phyloP scores from a whole-genome alignment of 2,888 invertebrate genomes.

The Meliscaeva auricollis region DNA sequence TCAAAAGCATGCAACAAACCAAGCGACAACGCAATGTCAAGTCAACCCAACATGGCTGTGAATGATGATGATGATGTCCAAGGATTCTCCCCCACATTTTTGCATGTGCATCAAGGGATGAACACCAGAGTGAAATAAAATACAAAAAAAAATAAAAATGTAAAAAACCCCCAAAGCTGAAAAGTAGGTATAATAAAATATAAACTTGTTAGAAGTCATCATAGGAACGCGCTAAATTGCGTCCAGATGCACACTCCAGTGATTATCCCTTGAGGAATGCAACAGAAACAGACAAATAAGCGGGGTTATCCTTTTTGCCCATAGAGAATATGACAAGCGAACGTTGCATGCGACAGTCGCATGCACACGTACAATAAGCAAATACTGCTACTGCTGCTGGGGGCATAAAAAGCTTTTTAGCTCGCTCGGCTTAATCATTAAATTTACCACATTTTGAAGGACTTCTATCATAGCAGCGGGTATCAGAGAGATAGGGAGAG shows the following conservation, averaged over 20 bases:
- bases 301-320: constrained; percentile 46
- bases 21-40: constrained; percentile 55
- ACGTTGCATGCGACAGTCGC: constrained; percentile 53
- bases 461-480: neutral
- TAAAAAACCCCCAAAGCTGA: constrained; percentile 42
- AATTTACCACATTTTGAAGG: constrained; percentile 54
- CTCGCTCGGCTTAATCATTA: constrained; percentile 71
- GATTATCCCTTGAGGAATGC: constrained; percentile 76
- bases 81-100: constrained; percentile 18
- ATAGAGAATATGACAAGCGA: constrained; percentile 12
- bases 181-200: constrained; percentile 70
- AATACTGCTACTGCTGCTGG: constrained; percentile 35
- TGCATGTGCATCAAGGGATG: constrained; percentile 33
- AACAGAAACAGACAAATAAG: constrained; percentile 64
- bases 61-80: constrained; percentile 14
- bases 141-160: constrained; percentile 17
- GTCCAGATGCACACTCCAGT: constrained; percentile 76
- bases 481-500: neutral
- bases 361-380: constrained; percentile 48
- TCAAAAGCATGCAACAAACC: constrained; percentile 20
- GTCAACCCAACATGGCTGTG: constrained; percentile 10
- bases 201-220: constrained; percentile 76
- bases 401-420: constrained; percentile 61
- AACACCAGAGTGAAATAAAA: constrained; percentile 15
- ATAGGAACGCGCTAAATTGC: constrained; percentile 73